phyloP scores from a whole-genome alignment of 2,113 vertebrate genomes.

The Corythoichthys haematopterus region DNA sequence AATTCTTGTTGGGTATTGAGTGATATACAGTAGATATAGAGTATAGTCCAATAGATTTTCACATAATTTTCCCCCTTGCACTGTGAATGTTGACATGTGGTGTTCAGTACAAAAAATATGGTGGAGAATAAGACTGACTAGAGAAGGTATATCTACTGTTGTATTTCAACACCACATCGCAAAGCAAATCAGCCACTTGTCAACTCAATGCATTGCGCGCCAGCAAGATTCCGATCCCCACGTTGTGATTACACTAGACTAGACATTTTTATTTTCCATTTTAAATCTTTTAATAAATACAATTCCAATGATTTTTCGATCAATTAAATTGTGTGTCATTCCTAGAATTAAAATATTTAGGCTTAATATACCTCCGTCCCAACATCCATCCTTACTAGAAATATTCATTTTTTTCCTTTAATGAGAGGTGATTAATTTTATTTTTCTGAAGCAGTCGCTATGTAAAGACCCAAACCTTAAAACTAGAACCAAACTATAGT shows the following conservation, averaged over 20 bases:
- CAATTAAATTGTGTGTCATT: conserved; percentile 44
- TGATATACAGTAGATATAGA: too few species aligned
- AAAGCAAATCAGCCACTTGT: neutral
- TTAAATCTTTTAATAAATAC: conserved; percentile 1
- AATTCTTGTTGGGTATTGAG: too few species aligned
- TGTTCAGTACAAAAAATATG: neutral
- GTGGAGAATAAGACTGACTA: neutral
- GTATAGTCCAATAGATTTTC: neutral
- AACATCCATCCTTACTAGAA: neutral
- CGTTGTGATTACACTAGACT: neutral
- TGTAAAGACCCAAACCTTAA: conserved; percentile 41
- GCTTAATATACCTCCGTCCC: neutral
- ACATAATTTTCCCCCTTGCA: neutral
- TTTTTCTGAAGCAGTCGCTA: conserved; percentile 52
- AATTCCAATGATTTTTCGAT: neutral
- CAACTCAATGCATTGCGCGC: neutral
- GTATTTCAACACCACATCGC: neutral
- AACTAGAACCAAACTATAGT: neutral
- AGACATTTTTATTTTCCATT: neutral
- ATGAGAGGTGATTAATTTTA: conserved; percentile 31
- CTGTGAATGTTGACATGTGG: neutral
- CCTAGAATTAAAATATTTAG: conserved; percentile 64
- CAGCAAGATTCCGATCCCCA: neutral
- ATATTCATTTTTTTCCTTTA: conserved; percentile 34
- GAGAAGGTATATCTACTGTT: neutral